Evolutionary conservation across 1,140 invertebrate species (phyloP).

Genomic region (Chionoecetes opilio): DNA sequence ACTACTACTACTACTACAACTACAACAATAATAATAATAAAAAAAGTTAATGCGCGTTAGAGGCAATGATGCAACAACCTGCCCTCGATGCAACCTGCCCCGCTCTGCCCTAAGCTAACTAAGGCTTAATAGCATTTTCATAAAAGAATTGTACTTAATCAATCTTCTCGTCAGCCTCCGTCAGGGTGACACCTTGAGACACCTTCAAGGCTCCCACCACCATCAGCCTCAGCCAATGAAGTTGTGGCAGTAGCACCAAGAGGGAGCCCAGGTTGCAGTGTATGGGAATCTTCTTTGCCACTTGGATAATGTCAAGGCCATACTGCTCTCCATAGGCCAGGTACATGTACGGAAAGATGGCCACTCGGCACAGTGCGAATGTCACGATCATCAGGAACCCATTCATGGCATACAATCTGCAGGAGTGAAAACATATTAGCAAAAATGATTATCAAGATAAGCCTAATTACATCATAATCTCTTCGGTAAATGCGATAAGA

Average conservation of each 20-base stretch:
- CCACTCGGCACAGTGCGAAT: constrained; percentile 63
- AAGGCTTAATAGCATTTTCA: too few species aligned
- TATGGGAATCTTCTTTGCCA: constrained; percentile 56
- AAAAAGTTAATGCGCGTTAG: too few species aligned
- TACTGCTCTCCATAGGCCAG: constrained; percentile 60
- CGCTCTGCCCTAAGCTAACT: too few species aligned
- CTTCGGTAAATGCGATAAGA: too few species aligned
- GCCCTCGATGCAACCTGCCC: too few species aligned
- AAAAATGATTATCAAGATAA: too few species aligned
- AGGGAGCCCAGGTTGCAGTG: constrained; percentile 70
- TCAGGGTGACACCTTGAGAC: constrained; percentile 21
- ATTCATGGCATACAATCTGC: constrained; percentile 62
- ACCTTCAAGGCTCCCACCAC: constrained; percentile 62
- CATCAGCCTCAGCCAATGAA: constrained; percentile 72
- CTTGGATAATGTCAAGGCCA: constrained; percentile 44
- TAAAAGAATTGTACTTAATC: too few species aligned
- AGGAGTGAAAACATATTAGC: background rate
- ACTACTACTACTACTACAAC: too few species aligned
- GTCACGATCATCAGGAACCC: constrained; percentile 67
- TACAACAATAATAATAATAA: too few species aligned
- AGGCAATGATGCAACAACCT: too few species aligned
- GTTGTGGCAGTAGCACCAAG: constrained; percentile 65
- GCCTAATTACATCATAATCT: too few species aligned
- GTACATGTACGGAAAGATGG: constrained; percentile 70
- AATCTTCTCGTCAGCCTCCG: constrained; percentile 71